Conservation (phyloP, 30 jellyfish, hydroid and myxozoan genomes). For the Aurelia aurita region DNA sequence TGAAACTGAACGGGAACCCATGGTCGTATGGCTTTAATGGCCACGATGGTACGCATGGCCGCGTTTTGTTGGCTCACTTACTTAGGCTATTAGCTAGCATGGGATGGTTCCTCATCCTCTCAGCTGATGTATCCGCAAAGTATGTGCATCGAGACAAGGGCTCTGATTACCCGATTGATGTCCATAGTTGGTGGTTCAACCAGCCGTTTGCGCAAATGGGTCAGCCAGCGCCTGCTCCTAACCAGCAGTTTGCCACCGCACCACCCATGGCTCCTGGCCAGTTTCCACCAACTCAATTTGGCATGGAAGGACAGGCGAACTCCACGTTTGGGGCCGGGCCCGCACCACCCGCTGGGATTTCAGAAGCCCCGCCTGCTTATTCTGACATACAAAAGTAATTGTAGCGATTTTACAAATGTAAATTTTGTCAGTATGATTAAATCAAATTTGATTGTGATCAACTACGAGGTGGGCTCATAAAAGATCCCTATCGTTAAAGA, state of each 20-base stretch:
- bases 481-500: no score
- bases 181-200: slow-evolving; percentile 90
- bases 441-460: no score
- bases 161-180: slow-evolving; percentile 87
- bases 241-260: slow-evolving; percentile 24
- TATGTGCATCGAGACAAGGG: slow-evolving; percentile 82
- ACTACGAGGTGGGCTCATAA: no score
- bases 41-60: slow-evolving; percentile 86
- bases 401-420: no score
- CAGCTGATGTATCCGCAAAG: slow-evolving; percentile 89
- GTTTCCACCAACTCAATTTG: slow-evolving; percentile 45
- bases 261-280: slow-evolving; percentile 25
- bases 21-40: slow-evolving; percentile 68
- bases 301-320: slow-evolving; percentile 32
- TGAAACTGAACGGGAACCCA: slow-evolving; percentile 80
- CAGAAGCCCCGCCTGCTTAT: slow-evolving; percentile 17
- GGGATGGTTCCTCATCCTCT: slow-evolving; percentile 81
- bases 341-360: slow-evolving; percentile 18
- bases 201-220: slow-evolving; percentile 66
- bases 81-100: slow-evolving; percentile 38
- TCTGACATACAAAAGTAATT: not conserved
- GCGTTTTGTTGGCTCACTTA: slow-evolving; percentile 55
- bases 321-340: slow-evolving; percentile 11
- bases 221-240: slow-evolving; percentile 10
- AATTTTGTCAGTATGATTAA: no score